Evolutionary conservation across 2,113 vertebrate genomes (phyloP), one percentile per base, ranked within the genome.

Genomic region (Crypturellus undulatus): DNA sequence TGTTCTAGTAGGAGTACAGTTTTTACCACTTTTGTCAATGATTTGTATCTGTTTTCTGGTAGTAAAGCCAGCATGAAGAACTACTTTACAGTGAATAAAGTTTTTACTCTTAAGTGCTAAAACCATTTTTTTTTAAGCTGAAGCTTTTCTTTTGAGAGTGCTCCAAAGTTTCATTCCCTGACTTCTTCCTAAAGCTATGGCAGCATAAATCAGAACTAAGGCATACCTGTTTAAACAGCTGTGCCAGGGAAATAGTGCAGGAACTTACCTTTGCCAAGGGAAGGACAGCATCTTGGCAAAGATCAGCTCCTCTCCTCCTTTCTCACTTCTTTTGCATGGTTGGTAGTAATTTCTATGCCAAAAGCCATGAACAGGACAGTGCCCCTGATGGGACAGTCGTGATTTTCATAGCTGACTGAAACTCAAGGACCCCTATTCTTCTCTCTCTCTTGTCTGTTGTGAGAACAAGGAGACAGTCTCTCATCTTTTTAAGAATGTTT

Each of bases 141-240:
- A 70, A 84, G 10, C 30, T 80, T 87, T 87, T 25, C 25, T 47
- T 82, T 30, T 81, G 45, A 70, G 45, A 67, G 32, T 84, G 65
- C 25, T 84, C 70, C 51, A 67, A 81, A 14, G 30, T 73, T 93
- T 89, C 43, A 52, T 69, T 92, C 70, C 76, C 25, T 63, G 34
- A 73, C 75, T 90, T 81, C 62, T 75, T 87, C 45, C 79, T 87
- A 32, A 75, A 87, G 36, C 71, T 90, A 45, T 2, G 5, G 49
- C 56, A 70, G 4, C 40, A 59, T 90, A 75, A 93, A 84, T 82
- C 22, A 70, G 82, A 26, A 40, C 60, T 92, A 76, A 25, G 75
- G 56, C 56, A 13, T 84, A 89, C 79, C 79, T 93, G 83, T 90
- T 58, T 67, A 69, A 45, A 69, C 78, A 90, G 49, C 73, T 92